Evolutionary conservation across 2,113 vertebrate species (phyloP).

Genomic region (Peromyscus polionotus): DNA sequence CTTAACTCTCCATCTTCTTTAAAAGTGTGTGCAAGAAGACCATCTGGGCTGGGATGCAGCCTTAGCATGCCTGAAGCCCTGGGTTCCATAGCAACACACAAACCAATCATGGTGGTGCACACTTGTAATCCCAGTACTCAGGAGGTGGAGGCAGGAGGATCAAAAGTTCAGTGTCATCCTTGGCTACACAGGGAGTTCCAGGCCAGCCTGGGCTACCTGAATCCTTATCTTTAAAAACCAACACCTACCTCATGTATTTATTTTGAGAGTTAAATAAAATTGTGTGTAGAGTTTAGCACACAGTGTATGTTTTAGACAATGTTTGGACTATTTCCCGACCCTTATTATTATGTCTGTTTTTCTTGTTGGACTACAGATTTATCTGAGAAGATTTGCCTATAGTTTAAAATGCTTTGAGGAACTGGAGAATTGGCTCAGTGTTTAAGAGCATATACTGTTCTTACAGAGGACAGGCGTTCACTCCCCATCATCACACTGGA

Average conservation of each 20-base stretch:
- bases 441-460: not conserved
- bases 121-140: not conserved
- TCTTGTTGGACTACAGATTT: conserved; percentile 29
- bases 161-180: not conserved
- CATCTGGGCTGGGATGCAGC: not conserved
- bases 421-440: not conserved
- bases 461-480: not conserved
- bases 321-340: not conserved
- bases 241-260: not conserved
- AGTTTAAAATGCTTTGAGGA: not conserved
- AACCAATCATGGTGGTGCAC: not conserved
- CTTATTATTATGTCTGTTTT: conserved; percentile 12
- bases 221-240: not conserved
- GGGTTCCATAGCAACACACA: not conserved
- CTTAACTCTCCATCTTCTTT: not conserved
- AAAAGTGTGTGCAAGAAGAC: not conserved
- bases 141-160: not conserved
- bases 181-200: not conserved
- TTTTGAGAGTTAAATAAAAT: conserved; percentile 24
- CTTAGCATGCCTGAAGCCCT: not conserved
- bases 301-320: not conserved
- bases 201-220: not conserved
- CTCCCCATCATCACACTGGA: not conserved
- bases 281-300: not conserved
- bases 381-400: conserved; percentile 29